Evolutionary conservation across 2,113 vertebrate species (phyloP).

Genomic region (Chlorocebus sabaeus): DNA sequence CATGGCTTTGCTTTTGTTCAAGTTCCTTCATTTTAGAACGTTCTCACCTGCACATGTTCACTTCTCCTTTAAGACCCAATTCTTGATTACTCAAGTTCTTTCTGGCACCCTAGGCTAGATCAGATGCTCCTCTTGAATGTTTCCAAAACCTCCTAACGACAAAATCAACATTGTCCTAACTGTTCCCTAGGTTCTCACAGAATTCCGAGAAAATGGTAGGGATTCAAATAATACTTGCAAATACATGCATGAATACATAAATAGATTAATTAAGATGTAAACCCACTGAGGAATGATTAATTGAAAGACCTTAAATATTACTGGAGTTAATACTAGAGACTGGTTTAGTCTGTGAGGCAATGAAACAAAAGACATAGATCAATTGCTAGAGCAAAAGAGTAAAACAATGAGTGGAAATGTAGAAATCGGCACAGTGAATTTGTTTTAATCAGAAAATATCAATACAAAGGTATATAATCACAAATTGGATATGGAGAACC

Average conservation of each 20-base stretch:
- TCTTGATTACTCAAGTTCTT: background rate
- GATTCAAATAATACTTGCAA: background rate
- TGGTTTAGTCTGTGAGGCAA: background rate
- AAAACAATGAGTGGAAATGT: background rate
- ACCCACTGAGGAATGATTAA: background rate
- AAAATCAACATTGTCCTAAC: background rate
- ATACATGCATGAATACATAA: background rate
- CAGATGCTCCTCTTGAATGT: background rate
- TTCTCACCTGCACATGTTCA: background rate
- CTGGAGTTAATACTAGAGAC: background rate
- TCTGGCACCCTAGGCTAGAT: background rate
- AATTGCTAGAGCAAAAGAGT: background rate
- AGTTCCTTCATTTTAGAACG: background rate
- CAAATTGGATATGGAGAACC: background rate
- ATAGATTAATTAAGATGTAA: background rate
- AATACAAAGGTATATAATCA: background rate
- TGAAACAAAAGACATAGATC: background rate
- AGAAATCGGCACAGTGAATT: background rate
- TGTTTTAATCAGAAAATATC: conserved; percentile 11
- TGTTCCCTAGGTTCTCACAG: background rate
- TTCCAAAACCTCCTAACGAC: background rate
- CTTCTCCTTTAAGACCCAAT: background rate
- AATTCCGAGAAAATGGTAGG: background rate
- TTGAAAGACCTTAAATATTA: background rate
- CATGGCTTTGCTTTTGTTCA: background rate